Conservation (phyloP, 2,113 vertebrate genomes). For the Rhea pennata region DNA sequence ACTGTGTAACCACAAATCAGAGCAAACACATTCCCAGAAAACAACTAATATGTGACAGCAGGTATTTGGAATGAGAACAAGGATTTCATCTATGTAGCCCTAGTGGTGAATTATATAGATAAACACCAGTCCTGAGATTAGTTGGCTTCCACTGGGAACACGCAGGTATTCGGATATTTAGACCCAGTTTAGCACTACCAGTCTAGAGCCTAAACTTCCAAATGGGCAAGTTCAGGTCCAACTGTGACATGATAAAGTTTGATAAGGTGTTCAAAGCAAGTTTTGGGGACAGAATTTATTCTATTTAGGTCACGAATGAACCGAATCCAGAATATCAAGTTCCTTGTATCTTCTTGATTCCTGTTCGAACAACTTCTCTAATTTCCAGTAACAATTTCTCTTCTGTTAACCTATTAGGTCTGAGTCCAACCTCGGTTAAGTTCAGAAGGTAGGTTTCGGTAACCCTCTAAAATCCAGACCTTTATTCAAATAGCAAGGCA, state of each 20-base stretch:
- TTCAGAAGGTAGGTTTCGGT: not conserved
- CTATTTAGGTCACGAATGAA: not conserved
- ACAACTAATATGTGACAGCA: conserved; percentile 15
- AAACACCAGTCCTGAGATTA: not conserved
- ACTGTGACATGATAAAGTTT: not conserved
- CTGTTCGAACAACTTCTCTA: not conserved
- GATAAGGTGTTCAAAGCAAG: not conserved
- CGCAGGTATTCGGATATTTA: not conserved
- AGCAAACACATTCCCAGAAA: conserved; percentile 46
- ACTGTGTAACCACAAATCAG: not conserved
- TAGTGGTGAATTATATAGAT: not conserved
- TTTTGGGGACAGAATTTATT: not conserved
- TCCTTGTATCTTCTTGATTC: not conserved
- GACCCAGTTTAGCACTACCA: not conserved
- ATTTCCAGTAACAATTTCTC: not conserved
- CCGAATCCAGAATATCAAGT: not conserved
- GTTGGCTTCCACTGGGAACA: not conserved
- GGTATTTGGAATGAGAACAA: conserved; percentile 43
- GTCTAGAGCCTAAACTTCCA: not conserved
- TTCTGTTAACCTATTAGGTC: not conserved
- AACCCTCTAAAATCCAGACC: fast-evolving
- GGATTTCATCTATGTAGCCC: not conserved
- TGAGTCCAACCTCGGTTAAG: not conserved
- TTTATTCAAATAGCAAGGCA: not conserved
- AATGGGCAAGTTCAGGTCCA: not conserved